Evolutionary conservation across 2,888 invertebrate species (phyloP), one percentile per base, ranked within the genome.

Genomic region (Steromphala cineraria): DNA sequence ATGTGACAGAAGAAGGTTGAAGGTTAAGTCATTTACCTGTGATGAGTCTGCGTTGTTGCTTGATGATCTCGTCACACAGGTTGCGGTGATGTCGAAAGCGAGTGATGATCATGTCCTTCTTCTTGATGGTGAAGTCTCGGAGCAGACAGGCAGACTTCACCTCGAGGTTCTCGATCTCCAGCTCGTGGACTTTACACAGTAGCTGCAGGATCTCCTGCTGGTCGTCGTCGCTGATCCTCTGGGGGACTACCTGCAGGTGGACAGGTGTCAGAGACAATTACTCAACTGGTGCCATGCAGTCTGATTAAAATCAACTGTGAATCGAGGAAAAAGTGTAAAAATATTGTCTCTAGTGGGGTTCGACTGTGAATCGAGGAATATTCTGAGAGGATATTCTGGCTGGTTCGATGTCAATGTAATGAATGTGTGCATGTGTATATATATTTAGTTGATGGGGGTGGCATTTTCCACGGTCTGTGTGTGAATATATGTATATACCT

Each of bases 41-140:
- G 88, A 98, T 96, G 53, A 98, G 95, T 78, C 96, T 95, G 67
- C 97, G 94, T 93, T 98, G 98, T 56, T 97, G 95, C 0, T 97
- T 96, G 80, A 98, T 98, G 86, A 98, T 98, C 93, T 98, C 97
- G 92, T 98, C 98, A 85, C 97, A 96, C 46, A 98, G 95, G 71
- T 96, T 95, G 28, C 97, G 95, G 93, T 98, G 97, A 36, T 97
- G 95, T 92, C 97, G 96, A 80, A 97, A 96, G 28, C 97, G 95
- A 85, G 97, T 94, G 84, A 98, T 95, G 88, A 97, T 95, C 83
- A 97, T 95, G 92, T 98, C 98, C 74, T 97, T 95, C 81, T 97
- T 95, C 62, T 97, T 95, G 81, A 98, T 95, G 91, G 98, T 98
- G 89, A 97, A 97, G 89, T 97, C 96, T 31, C 97, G 95, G 74